phyloP scores from a whole-genome alignment of 2,888 invertebrate genomes.

The Trichogramma dendrolimi region DNA sequence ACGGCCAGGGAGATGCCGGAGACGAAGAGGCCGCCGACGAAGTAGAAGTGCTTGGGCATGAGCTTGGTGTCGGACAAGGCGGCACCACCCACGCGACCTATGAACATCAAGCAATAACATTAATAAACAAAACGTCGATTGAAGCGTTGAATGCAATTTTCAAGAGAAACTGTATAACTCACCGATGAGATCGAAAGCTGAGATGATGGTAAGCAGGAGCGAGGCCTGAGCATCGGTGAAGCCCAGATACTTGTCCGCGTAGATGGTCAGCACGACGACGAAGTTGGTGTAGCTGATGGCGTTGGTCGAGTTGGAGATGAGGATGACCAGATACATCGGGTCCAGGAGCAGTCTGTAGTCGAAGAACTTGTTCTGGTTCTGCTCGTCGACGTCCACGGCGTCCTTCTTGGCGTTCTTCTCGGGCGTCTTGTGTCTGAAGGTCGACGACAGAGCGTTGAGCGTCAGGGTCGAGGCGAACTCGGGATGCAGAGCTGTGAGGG shows the following conservation, averaged over 20 bases:
- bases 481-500: slow-evolving; percentile 67
- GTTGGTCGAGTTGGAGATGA: slow-evolving; percentile 80
- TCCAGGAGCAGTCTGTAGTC: slow-evolving; percentile 71
- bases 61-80: slow-evolving; percentile 73
- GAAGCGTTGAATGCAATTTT: neutral
- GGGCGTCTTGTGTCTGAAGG: slow-evolving; percentile 50
- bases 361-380: slow-evolving; percentile 61
- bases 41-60: slow-evolving; percentile 79
- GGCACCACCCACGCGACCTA: slow-evolving; percentile 71
- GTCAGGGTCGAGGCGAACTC: slow-evolving; percentile 77
- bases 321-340: slow-evolving; percentile 75
- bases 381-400: slow-evolving; percentile 38
- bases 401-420: slow-evolving; percentile 42
- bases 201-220: slow-evolving; percentile 74
- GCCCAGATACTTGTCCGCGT: slow-evolving; percentile 61
- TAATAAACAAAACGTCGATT: neutral
- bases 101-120: neutral
- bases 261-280: slow-evolving; percentile 74
- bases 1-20: slow-evolving; percentile 72
- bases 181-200: slow-evolving; percentile 75
- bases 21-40: slow-evolving; percentile 71
- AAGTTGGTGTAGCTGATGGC: slow-evolving; percentile 86
- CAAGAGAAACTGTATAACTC: slow-evolving; percentile 26
- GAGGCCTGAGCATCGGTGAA: slow-evolving; percentile 71
- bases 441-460: slow-evolving; percentile 63